Base-by-base conservation (phyloP, 2,888 invertebrate genomes). In the Fragum sueziense region DNA sequence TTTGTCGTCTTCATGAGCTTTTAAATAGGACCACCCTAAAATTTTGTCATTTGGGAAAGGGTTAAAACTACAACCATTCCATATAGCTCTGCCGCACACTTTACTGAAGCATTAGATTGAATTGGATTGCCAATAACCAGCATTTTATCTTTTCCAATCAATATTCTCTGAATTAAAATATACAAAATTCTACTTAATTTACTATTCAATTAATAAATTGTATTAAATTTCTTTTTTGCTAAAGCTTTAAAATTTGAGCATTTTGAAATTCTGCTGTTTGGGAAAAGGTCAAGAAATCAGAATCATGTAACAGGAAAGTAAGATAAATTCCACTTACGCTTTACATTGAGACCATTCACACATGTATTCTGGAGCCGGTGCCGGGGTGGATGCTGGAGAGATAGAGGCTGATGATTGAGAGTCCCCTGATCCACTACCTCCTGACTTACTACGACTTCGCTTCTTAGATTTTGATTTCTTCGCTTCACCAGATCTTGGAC, bases 321-420 rank as follows among this genome's bases (percentile, higher is more conserved):
- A 47, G 37, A 9, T 14, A 47, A n/a, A n/a, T n/a, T 47, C 2
- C 3, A 88, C 93, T 92, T 90, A 94, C 95, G 94, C 94, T 89
- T 94, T 95, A 93, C 99, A 99, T 29, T 97, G 97, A 75, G 96
- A 95, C 99, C 99, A 99, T 93, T 98, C 98, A 93, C 99, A 99
- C 72, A 98, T 94, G 93, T 90, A 93, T 74, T 92, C 91, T 87
- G 90, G 90, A 74, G 76, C 90, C 79, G 85, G 89, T 86, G 82
- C 86, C 72, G 85, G 89, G 85, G 82, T 86, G 71, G 82, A 89
- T 51, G 88, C 87, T 37, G 88, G 85, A 52, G 81, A 80, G n/a
- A 79, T 59, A 3, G 74, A 75, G 25, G 85, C 71, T 25, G 74
- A 67, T 29, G 80, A 79, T 41, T 79, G 25, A 1, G 79, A 79